These are phyloP conservation scores for Bombus confusus DNA, from an alignment of 1,140 invertebrate genomes.

Conservation along the genomic window DNA sequence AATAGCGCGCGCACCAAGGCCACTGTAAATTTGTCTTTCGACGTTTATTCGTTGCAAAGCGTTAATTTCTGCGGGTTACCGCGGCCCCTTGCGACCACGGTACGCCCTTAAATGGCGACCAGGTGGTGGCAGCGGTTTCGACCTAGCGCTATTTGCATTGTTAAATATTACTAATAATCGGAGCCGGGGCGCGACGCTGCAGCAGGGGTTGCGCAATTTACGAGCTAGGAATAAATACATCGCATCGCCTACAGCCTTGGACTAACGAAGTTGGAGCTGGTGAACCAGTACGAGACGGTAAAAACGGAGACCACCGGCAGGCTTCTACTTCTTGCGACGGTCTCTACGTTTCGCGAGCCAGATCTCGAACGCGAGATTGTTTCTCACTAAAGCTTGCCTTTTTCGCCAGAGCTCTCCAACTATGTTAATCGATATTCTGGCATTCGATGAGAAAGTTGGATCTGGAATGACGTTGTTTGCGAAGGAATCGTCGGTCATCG, in stretches of 20 bases:
- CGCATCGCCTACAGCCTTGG: slow-evolving; percentile 43
- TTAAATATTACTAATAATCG: slow-evolving; percentile 49
- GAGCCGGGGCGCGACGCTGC: not conserved
- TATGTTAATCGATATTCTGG: not conserved
- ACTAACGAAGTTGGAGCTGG: slow-evolving; percentile 48
- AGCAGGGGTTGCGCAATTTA: slow-evolving; percentile 41
- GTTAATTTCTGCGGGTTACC: slow-evolving; percentile 62
- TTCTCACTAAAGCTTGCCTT: not conserved
- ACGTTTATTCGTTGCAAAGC: slow-evolving; percentile 53
- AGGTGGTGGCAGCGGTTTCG: not conserved
- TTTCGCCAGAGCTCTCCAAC: not conserved
- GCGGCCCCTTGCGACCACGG: slow-evolving; percentile 34
- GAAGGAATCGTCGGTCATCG: too few relatives aligned
- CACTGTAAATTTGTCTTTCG: slow-evolving; percentile 42
- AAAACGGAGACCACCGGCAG: slow-evolving; percentile 48
- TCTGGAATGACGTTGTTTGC: not conserved
- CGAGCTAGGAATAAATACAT: slow-evolving; percentile 42
- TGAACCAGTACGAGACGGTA: slow-evolving; percentile 36
- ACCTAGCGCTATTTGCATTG: slow-evolving; percentile 15
- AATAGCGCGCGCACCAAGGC: slow-evolving; percentile 23
- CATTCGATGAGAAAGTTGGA: not conserved
- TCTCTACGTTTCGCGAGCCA: slow-evolving; percentile 11
- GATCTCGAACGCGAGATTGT: not conserved
- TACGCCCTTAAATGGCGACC: slow-evolving; percentile 44
- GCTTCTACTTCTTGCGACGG: slow-evolving; percentile 28